phyloP scores from a whole-genome alignment of 2,113 vertebrate species.

The Neoarius graeffei region DNA sequence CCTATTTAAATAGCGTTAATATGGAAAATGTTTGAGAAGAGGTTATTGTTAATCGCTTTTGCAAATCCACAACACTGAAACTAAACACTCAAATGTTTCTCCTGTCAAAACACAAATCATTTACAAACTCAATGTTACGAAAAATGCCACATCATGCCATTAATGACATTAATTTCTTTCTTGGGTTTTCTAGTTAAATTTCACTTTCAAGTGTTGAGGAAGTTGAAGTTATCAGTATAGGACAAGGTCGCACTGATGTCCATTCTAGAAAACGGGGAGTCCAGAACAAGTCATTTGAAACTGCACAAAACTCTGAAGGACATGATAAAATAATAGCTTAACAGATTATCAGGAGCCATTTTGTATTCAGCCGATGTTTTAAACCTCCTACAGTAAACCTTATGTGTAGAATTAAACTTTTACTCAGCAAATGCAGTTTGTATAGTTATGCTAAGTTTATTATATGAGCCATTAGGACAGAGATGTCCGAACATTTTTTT shows the following conservation, averaged over 20 bases:
- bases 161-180: neutral
- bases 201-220: neutral
- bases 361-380: neutral
- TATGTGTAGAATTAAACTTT: neutral
- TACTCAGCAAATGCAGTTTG: neutral
- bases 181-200: neutral
- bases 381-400: neutral
- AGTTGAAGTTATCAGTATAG: neutral
- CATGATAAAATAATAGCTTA: neutral
- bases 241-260: neutral
- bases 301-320: neutral
- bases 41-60: neutral
- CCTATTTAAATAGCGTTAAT: neutral
- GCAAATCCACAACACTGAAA: neutral
- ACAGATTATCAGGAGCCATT: neutral
- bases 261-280: constrained; percentile 15
- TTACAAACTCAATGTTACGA: neutral
- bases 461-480: neutral
- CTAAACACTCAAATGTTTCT: neutral
- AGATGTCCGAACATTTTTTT: no score
- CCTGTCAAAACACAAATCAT: neutral
- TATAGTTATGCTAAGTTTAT: neutral
- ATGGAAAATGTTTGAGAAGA: neutral
- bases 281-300: neutral
- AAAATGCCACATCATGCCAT: neutral